A percentile compares a stretch with the other conserved stretches of the same genome.
These are phyloP conservation scores for Chaetodon trifasciatus DNA, from an alignment of 2,797 vertebrate species.

Conservation along the genomic window DNA sequence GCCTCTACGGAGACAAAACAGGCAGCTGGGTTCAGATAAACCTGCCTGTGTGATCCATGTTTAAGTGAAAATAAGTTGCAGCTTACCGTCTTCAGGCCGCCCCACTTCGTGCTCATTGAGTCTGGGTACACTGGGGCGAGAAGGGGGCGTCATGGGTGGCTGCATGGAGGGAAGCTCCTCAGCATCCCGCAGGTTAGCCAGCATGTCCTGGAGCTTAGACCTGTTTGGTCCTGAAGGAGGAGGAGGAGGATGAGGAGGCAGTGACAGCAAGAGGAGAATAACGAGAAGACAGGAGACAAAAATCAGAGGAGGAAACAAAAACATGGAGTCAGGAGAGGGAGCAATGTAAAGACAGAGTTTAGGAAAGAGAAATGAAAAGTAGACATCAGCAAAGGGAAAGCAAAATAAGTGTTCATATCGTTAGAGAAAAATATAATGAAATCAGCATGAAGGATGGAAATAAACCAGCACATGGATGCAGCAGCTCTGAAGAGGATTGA, in stretches of 20 bases:
- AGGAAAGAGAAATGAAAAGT: neutral
- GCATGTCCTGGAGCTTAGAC: conserved; percentile 98
- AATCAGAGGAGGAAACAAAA: neutral
- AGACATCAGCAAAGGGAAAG: conserved; percentile 5
- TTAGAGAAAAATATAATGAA: neutral
- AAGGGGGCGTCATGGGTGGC: conserved; percentile 87
- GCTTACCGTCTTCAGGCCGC: conserved; percentile 91
- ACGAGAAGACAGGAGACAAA: neutral
- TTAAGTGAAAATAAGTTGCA: too few relatives aligned
- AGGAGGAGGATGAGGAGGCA: neutral
- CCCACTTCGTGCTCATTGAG: conserved; percentile 90
- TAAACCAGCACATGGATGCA: neutral
- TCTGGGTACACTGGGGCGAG: conserved; percentile 88
- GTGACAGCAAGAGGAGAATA: neutral
- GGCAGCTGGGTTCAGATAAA: too few relatives aligned
- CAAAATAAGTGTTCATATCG: neutral
- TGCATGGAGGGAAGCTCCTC: conserved; percentile 93
- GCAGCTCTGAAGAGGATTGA: neutral
- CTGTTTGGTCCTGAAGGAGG: conserved; percentile 91
- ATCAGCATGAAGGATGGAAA: conserved; percentile 2
- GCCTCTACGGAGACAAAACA: conserved; percentile 84
- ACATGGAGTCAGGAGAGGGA: neutral
- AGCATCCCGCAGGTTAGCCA: conserved; percentile 95
- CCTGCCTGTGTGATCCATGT: too few relatives aligned
- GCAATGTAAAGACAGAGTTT: neutral